Evolutionary conservation across 2,113 vertebrate genomes (phyloP), one percentile per base, ranked within the genome.

Genomic region (Meleagris gallopavo): DNA sequence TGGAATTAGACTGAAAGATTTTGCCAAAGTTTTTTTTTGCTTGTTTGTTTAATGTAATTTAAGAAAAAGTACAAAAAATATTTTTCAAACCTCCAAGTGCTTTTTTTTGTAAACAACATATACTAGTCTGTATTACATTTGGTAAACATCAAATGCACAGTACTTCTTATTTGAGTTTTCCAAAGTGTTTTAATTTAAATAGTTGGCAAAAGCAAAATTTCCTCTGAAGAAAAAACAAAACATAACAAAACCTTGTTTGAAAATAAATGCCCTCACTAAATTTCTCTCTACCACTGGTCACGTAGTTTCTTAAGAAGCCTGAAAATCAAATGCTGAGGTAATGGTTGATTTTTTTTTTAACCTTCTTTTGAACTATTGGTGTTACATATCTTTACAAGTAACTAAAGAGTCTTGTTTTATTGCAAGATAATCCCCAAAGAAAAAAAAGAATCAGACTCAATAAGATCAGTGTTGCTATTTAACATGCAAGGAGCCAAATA

Each of bases 1-100:
- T 86, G 48, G 41, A 95, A 88, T 94, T 93, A 54, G 30, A 66
- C 29, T 46, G 8, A 79, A 96, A 86, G 29, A 1, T 52, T 82
- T 67, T 90, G 22, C 8, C 48, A 95, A 17, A 48, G 2, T 0
- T 65, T 30, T 86, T 91, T 41, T 27, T 27, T 67, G 12, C 69
- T 60, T 46, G 40, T 40, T 40, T 40, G 40, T 40, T 40, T 6
- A 74, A 87, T 83, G 13, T 38, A 94, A 82, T 89, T 93, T 91
- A 82, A 92, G 69, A 89, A 43, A 92, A 54, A 77, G 9, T 66
- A 57, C 24, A 61, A 85, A 90, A 90, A 93, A 40, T 54, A 71
- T 82, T 91, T 18, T 9, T 75, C 14, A 77, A 15, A 62, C 21
- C 3, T 50, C 36, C 25, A 73, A 21, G 30, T 34, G 15, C 7